Conservation (phyloP, 2,888 invertebrate species). For the Lepetodrilus schrolli region DNA sequence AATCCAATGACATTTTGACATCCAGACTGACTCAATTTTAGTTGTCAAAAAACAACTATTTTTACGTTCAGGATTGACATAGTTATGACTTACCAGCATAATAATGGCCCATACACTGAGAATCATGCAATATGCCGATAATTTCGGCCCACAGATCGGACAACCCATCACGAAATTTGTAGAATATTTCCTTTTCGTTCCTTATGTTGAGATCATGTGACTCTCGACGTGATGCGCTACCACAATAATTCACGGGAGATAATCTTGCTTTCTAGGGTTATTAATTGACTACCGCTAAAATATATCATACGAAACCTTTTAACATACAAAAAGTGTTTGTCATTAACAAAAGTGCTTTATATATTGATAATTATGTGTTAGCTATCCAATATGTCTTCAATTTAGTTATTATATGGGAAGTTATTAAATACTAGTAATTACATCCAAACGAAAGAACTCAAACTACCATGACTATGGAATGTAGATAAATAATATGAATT, state of each 20-base stretch:
- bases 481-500: no score
- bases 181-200: not conserved
- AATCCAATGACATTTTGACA: no score
- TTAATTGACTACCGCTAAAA: not conserved
- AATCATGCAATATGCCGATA: conserved; percentile 91
- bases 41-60: not conserved
- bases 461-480: no score
- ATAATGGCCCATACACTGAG: conserved; percentile 95
- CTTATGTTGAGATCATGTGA: conserved; percentile 8
- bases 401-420: no score
- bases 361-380: no score
- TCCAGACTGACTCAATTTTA: no score
- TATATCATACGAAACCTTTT: no score
- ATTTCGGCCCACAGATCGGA: conserved; percentile 89
- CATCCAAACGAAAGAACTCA: no score
- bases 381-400: no score
- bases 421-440: no score
- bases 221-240: not conserved
- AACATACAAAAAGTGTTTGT: no score
- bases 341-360: no score
- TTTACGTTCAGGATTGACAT: not conserved
- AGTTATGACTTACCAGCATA: conserved; percentile 85
- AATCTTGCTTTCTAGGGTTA: not conserved
- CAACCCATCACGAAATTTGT: conserved; percentile 45
- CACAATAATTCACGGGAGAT: not conserved